phyloP scores from a whole-genome alignment of 2,888 invertebrate species.

The Chrysolina americana region DNA sequence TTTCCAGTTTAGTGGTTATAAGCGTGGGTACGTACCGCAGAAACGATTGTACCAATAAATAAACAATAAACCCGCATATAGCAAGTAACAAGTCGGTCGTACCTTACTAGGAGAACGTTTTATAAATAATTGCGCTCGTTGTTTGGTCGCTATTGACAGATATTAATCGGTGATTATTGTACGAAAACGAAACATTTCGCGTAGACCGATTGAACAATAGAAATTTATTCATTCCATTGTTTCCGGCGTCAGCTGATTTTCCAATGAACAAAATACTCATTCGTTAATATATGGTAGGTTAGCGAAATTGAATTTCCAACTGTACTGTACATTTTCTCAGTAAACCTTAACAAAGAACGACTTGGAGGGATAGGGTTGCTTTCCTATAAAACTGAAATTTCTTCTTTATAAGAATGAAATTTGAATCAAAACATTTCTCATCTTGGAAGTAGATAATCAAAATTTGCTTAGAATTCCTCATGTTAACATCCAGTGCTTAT shows the following conservation, averaged over 20 bases:
- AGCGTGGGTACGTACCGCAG: constrained; percentile 44
- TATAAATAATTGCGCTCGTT: constrained; percentile 44
- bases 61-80: constrained; percentile 52
- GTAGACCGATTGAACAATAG: constrained; percentile 33
- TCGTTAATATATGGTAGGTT: neutral
- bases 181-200: constrained; percentile 32
- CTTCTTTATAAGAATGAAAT: too few relatives aligned
- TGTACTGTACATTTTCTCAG: neutral
- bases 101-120: constrained; percentile 40
- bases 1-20: constrained; percentile 41
- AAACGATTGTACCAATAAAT: constrained; percentile 51
- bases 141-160: constrained; percentile 41
- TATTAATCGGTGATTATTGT: constrained; percentile 44
- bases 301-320: neutral
- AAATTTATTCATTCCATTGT: constrained; percentile 37
- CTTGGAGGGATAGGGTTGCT: too few relatives aligned
- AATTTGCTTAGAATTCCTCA: too few relatives aligned
- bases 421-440: too few relatives aligned
- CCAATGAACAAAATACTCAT: neutral
- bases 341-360: too few relatives aligned
- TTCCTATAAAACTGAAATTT: too few relatives aligned
- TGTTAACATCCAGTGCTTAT: too few relatives aligned
- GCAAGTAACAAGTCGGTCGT: constrained; percentile 42
- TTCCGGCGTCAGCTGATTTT: constrained; percentile 15
- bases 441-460: too few relatives aligned